Conservation (phyloP, 2,797 vertebrate genomes). For the Sorex maritimensis region DNA sequence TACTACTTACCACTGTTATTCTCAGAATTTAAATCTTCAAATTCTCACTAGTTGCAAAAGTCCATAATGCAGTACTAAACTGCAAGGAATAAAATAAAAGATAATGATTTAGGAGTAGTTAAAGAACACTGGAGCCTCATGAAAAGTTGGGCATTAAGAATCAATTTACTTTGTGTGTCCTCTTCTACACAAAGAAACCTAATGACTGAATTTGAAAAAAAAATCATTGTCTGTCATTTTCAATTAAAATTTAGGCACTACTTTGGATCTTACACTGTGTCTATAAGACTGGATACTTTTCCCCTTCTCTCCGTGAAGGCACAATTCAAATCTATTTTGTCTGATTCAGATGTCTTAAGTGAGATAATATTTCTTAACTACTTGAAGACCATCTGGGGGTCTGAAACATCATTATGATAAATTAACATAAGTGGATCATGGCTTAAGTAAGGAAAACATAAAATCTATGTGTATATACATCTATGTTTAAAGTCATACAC, state of each 20-base stretch:
- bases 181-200: background rate
- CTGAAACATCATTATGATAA: slow-evolving; percentile 87
- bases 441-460: slow-evolving; percentile 81
- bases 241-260: slow-evolving; percentile 4
- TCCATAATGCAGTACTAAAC: background rate
- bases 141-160: background rate
- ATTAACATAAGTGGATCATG: slow-evolving; percentile 87
- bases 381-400: slow-evolving; percentile 82
- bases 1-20: background rate
- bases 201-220: slow-evolving; percentile 34
- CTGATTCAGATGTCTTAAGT: slow-evolving; percentile 44
- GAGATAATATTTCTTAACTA: slow-evolving; percentile 75
- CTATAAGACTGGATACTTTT: background rate
- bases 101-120: background rate
- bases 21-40: slow-evolving; percentile 24
- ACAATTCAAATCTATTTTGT: slow-evolving; percentile 43
- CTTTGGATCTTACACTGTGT: slow-evolving; percentile 9
- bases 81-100: background rate
- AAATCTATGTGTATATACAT: slow-evolving; percentile 63
- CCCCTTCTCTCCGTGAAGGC: background rate
- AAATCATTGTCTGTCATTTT: slow-evolving; percentile 28
- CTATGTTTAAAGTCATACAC: slow-evolving; percentile 73
- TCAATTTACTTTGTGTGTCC: background rate
- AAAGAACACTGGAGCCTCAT: background rate
- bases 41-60: slow-evolving; percentile 27